Evolutionary conservation across 2,888 invertebrate genomes (phyloP).

Genomic region (Eledona agricola): DNA sequence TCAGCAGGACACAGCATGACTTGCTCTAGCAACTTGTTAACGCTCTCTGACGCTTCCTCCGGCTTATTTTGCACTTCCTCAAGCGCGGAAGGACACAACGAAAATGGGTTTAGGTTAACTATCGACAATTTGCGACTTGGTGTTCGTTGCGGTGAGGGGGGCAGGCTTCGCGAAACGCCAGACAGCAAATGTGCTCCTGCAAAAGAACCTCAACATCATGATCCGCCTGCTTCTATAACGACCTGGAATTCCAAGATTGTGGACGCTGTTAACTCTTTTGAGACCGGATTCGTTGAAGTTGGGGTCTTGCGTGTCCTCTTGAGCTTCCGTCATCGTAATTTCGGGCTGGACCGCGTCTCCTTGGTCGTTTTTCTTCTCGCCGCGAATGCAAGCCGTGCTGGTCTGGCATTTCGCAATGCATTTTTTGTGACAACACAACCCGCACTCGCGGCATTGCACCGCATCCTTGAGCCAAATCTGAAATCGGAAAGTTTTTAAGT

Average conservation of each 20-base stretch:
- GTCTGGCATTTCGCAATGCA: conserved; percentile 88
- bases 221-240: background rate
- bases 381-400: conserved; percentile 68
- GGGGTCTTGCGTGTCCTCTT: conserved; percentile 49
- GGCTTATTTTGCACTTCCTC: conserved; percentile 57
- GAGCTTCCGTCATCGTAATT: conserved; percentile 63
- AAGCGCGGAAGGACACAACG: conserved; percentile 62
- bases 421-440: conserved; percentile 94
- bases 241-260: conserved; percentile 73
- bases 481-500: conserved; percentile 9
- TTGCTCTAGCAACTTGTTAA: conserved; percentile 62
- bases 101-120: conserved; percentile 69
- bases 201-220: conserved; percentile 25
- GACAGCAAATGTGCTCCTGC: conserved; percentile 63
- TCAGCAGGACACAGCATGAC: conserved; percentile 70
- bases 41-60: conserved; percentile 63
- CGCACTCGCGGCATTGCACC: conserved; percentile 88
- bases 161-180: conserved; percentile 71
- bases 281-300: conserved; percentile 59
- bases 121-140: conserved; percentile 76
- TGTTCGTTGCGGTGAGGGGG: conserved; percentile 80
- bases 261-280: conserved; percentile 77
- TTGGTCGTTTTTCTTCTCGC: conserved; percentile 37
- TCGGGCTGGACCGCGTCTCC: conserved; percentile 59
- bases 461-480: conserved; percentile 97